These are phyloP conservation scores for Vulpes vulpes DNA, from an alignment of 2,113 vertebrate genomes.

Conservation along the genomic window DNA sequence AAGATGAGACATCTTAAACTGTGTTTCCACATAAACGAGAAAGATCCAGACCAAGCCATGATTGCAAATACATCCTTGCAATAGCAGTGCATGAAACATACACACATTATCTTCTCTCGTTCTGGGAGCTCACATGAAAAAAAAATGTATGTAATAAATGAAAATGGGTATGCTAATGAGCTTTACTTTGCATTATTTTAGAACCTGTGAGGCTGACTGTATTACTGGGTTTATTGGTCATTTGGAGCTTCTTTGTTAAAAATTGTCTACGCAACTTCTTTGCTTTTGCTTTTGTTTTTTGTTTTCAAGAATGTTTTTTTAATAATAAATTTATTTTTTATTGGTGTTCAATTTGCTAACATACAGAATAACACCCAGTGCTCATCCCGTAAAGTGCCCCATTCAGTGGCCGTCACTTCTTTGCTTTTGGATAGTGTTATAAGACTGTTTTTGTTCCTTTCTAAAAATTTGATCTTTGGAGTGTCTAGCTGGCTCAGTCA, in stretches of 20 bases:
- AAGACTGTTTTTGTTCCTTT: not conserved
- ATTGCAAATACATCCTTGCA: not conserved
- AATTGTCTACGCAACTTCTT: not conserved
- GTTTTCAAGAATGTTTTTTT: too few relatives aligned
- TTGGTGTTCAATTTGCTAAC: too few relatives aligned
- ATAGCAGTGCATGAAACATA: not conserved
- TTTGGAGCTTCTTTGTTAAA: not conserved
- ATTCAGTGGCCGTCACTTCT: too few relatives aligned
- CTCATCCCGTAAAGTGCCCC: too few relatives aligned
- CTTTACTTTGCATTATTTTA: not conserved
- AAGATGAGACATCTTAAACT: not conserved
- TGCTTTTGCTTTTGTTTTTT: not conserved
- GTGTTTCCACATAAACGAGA: not conserved
- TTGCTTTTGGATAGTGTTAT: not conserved
- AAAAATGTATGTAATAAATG: too few relatives aligned
- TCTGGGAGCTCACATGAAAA: not conserved
- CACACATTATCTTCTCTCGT: not conserved
- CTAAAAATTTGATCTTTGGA: not conserved
- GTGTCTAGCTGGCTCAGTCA: too few relatives aligned
- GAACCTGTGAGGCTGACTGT: not conserved
- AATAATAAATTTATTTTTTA: too few relatives aligned
- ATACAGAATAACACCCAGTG: too few relatives aligned
- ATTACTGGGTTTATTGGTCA: not conserved
- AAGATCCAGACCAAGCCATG: not conserved
- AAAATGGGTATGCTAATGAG: not conserved